Base-by-base conservation (phyloP, 2,113 vertebrate species). In the Aix galericulata region DNA sequence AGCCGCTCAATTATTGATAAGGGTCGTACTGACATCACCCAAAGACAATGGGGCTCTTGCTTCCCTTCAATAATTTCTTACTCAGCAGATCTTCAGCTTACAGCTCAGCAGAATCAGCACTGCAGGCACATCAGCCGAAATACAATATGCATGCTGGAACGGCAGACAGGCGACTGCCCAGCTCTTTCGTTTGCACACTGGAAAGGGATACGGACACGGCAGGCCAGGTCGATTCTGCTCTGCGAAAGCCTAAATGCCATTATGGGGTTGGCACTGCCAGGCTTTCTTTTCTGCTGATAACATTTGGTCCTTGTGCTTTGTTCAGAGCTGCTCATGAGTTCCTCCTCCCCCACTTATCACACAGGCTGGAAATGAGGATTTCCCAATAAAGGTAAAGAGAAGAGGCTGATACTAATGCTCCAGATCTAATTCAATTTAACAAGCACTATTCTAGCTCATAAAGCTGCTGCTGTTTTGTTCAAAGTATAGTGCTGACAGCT, bases 1-100 rank as follows among this genome's bases (percentile, higher is more conserved):
- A 97, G 95, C 96, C 44, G 63, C 55, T 97, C 96, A 91, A 89
- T 97, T 97, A 97, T 97, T 95, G 63, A 98, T 94, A 96, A 97
- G 93, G 92, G 87, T 76, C 64, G n/a, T 95, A 67, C 87, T 87
- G 91, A 96, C 95, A 91, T 94, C 95, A 78, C 40, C 67, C 77
- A 93, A 92, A 97, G 94, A 94, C 68, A 81, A 79, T 3, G 8
- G 95, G 67, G 91, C 85, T 93, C 69, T 94, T 86, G 95, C 84
- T 84, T 95, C n/a, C 8, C 81, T 96, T 93, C 92, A 96, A 73
- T 78, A 92, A 90, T 50, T 91, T 95, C 96, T 96, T 80, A 63
- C 66, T 93, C 93, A 82, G 73, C 92, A 89, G 78, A 94, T 89
- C 89, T 84, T 84, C 69, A 66, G 21, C 59, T 95, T 95, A 21